phyloP scores from a whole-genome alignment of 2,888 invertebrate species.

The Sclerodermus sp. region DNA sequence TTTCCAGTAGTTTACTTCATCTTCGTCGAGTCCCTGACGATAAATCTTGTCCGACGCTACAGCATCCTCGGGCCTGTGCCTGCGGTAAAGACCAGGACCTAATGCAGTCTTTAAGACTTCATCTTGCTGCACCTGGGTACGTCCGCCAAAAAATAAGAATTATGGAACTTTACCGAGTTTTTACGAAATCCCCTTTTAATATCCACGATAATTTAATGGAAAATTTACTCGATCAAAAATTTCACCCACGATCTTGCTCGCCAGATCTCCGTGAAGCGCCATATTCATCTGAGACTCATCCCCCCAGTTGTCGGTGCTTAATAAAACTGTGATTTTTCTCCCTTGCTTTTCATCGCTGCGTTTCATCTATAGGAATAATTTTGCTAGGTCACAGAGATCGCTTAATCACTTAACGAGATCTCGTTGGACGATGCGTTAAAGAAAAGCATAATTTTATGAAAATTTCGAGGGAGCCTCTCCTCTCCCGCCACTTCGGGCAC shows the following conservation, averaged over 20 bases:
- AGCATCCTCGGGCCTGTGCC: conserved; percentile 26
- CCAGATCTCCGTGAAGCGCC: conserved; percentile 41
- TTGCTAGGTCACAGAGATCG: too few species aligned
- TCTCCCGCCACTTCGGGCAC: too few species aligned
- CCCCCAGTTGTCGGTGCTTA: conserved; percentile 30
- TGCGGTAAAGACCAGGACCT: conserved; percentile 36
- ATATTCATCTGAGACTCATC: conserved; percentile 42
- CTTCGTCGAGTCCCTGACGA: conserved; percentile 23
- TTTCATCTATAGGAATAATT: too few species aligned
- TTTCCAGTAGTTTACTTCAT: conserved; percentile 22
- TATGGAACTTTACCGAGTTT: neutral
- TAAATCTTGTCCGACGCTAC: conserved; percentile 23
- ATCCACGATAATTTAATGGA: neutral
- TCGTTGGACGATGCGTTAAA: too few species aligned
- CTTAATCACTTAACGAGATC: too few species aligned
- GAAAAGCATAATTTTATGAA: too few species aligned
- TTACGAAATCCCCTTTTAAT: neutral
- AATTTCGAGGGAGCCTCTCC: too few species aligned
- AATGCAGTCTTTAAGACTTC: conserved; percentile 29
- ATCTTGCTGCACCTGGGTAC: conserved; percentile 32
- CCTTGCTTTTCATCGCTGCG: neutral
- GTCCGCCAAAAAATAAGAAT: neutral
- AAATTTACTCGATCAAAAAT: conserved; percentile 40
- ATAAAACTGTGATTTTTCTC: conserved; percentile 20
- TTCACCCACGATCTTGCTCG: conserved; percentile 42